These are phyloP conservation scores for Mythimna loreyi DNA, from an alignment of 2,888 invertebrate genomes.

Conservation along the genomic window DNA sequence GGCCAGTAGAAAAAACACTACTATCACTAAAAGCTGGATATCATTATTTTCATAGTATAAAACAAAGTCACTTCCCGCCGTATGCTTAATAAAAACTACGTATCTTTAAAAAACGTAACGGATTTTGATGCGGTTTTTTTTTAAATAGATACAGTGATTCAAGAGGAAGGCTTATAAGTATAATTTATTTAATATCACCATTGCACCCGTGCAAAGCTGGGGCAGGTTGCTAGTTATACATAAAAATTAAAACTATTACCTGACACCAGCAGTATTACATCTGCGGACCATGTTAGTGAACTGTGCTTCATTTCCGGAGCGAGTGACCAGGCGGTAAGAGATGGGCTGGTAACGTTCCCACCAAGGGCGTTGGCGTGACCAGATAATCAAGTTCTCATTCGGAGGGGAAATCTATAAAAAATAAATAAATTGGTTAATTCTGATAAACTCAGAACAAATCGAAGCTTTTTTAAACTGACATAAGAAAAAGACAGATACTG, in stretches of 20 bases:
- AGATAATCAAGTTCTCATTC: conserved; percentile 93
- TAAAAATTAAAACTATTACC: conserved; percentile 76
- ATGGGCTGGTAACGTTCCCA: conserved; percentile 97
- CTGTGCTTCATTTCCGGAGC: conserved; percentile 94
- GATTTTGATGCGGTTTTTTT: no score
- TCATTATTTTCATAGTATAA: no score
- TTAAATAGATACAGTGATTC: no score
- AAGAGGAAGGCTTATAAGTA: no score
- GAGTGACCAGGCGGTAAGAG: conserved; percentile 94
- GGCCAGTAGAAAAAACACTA: not conserved
- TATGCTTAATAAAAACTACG: no score
- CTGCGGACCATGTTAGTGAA: conserved; percentile 94
- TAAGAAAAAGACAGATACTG: no score
- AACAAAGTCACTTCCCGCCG: no score
- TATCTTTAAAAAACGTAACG: no score
- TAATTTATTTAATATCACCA: no score
- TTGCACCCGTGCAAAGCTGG: no score
- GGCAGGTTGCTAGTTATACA: no score
- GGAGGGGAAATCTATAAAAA: conserved; percentile 93
- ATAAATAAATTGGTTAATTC: not conserved
- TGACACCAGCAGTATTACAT: conserved; percentile 95
- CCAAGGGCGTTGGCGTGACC: conserved; percentile 93
- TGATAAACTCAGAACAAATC: not conserved
- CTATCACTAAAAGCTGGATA: not conserved
- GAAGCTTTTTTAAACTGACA: no score